These are phyloP conservation scores for Fabriciana adippe DNA, from an alignment of 2,888 invertebrate species.

Conservation along the genomic window DNA sequence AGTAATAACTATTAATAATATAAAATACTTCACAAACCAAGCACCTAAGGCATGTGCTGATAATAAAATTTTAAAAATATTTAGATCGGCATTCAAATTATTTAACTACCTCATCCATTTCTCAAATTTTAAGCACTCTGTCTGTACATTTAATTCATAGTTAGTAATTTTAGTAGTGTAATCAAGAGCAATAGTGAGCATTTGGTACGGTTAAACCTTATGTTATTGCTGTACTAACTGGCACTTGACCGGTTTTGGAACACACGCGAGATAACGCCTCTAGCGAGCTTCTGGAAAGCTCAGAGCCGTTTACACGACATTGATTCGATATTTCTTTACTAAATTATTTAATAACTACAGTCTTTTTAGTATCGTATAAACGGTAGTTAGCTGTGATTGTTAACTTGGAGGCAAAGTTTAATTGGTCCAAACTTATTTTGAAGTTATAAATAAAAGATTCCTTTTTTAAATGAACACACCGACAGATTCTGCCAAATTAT, in stretches of 20 bases:
- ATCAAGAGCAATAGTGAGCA: constrained; percentile 37
- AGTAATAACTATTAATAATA: background rate
- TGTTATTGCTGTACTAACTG: constrained; percentile 35
- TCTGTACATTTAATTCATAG: constrained; percentile 15
- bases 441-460: too few relatives aligned
- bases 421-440: too few relatives aligned
- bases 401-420: too few relatives aligned
- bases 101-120: constrained; percentile 6
- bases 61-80: constrained; percentile 18
- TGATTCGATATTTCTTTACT: constrained; percentile 7
- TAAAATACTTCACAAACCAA: background rate
- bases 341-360: background rate
- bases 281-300: constrained; percentile 30
- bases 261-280: constrained; percentile 41
- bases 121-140: constrained; percentile 3
- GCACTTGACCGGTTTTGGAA: constrained; percentile 42
- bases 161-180: constrained; percentile 20
- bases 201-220: constrained; percentile 38
- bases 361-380: background rate
- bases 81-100: constrained; percentile 17
- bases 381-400: too few relatives aligned
- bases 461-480: too few relatives aligned
- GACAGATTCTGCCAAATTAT: too few relatives aligned
- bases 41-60: background rate
- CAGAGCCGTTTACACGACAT: constrained; percentile 21